These are phyloP conservation scores for Chloropsis hardwickii DNA, from an alignment of 2,113 vertebrate species.

Conservation along the genomic window DNA sequence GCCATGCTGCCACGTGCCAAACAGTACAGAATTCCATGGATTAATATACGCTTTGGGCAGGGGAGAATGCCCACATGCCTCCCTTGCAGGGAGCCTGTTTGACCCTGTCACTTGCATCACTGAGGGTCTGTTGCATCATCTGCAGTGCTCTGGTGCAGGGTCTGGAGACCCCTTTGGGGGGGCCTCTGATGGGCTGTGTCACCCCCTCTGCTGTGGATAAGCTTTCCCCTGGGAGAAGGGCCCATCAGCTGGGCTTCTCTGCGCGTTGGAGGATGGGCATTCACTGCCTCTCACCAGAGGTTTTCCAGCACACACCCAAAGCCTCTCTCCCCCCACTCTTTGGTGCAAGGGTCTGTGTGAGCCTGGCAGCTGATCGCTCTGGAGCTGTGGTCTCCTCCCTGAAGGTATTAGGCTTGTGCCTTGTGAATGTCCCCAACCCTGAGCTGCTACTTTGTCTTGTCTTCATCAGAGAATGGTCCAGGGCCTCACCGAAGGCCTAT, in stretches of 20 bases:
- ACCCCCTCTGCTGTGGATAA: neutral
- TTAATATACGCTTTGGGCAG: neutral
- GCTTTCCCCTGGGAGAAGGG: neutral
- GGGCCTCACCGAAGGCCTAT: fast-evolving
- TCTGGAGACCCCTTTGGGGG: neutral
- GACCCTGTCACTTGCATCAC: neutral
- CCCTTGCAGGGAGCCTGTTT: too few relatives aligned
- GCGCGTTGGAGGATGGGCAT: fast-evolving
- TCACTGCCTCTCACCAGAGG: neutral
- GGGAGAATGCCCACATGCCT: fast-evolving
- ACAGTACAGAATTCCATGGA: fast-evolving
- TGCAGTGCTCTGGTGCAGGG: neutral
- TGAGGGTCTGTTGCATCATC: neutral
- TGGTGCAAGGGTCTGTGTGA: too few relatives aligned
- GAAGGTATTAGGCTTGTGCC: neutral
- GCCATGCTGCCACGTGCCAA: fast-evolving
- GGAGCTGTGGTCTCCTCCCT: neutral
- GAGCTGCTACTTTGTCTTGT: neutral
- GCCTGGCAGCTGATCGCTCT: neutral
- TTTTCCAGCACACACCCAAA: neutral
- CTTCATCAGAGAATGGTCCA: too few relatives aligned
- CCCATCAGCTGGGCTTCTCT: neutral
- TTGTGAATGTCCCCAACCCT: neutral
- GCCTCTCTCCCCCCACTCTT: too few relatives aligned
- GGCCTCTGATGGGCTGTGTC: neutral